Conservation (phyloP, 2,888 invertebrate species). For the Nomada ruficornis region DNA sequence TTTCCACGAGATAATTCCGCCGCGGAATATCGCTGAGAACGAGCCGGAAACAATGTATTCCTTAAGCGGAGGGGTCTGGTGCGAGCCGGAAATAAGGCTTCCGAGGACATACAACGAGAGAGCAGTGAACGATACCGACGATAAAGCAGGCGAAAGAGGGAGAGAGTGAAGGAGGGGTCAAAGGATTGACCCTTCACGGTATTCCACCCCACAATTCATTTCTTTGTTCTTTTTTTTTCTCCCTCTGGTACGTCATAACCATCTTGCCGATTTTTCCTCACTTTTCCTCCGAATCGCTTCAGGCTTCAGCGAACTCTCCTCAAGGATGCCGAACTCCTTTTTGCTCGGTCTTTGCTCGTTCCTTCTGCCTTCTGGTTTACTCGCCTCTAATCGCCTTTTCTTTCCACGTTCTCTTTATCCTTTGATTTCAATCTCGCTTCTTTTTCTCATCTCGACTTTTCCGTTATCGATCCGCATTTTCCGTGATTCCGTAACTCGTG, state of each 20-base stretch:
- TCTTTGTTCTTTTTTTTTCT: neutral
- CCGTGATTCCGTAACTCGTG: too few species aligned
- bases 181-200: constrained; percentile 19
- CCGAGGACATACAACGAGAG: neutral
- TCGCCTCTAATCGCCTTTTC: too few species aligned
- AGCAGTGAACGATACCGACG: constrained; percentile 15
- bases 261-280: constrained; percentile 10
- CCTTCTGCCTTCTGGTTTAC: neutral
- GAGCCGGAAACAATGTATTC: constrained; percentile 26
- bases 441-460: too few species aligned
- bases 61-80: neutral
- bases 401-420: neutral
- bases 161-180: neutral
- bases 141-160: neutral
- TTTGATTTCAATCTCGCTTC: neutral
- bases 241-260: constrained; percentile 11
- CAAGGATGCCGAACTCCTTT: neutral
- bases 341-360: neutral
- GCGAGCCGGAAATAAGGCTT: constrained; percentile 9
- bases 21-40: constrained; percentile 14
- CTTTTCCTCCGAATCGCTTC: neutral
- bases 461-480: too few species aligned
- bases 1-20: constrained; percentile 10
- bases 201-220: constrained; percentile 15
- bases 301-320: neutral